These are phyloP conservation scores for Polydrusus cervinus DNA, from an alignment of 2,888 invertebrate species.

Conservation along the genomic window DNA sequence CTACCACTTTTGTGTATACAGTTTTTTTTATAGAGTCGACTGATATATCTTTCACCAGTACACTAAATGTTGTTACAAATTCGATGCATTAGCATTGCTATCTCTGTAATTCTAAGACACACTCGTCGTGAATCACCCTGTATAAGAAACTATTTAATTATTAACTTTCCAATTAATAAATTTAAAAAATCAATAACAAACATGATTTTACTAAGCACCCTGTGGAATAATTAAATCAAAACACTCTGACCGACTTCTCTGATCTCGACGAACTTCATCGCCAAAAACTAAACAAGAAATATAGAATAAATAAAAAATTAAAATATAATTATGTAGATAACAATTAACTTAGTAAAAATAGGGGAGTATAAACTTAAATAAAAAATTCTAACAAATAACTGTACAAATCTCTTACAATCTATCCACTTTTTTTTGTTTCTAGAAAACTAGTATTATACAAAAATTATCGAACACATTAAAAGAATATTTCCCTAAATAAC, in stretches of 20 bases:
- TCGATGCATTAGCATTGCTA: too few relatives aligned
- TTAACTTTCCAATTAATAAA: too few relatives aligned
- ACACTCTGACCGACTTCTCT: slow-evolving; percentile 16
- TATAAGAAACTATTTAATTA: too few relatives aligned
- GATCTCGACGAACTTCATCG: not conserved
- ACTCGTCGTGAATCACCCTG: too few relatives aligned
- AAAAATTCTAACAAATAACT: slow-evolving; percentile 56
- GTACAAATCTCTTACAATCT: slow-evolving; percentile 34
- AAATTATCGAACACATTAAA: slow-evolving; percentile 5
- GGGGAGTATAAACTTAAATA: slow-evolving; percentile 62
- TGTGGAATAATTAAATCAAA: slow-evolving; percentile 8
- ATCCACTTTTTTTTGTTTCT: slow-evolving; percentile 22
- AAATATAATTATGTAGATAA: slow-evolving; percentile 62
- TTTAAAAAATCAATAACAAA: not conserved
- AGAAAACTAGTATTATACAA: slow-evolving; percentile 22
- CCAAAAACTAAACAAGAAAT: slow-evolving; percentile 53
- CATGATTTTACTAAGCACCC: not conserved
- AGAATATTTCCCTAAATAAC: not conserved
- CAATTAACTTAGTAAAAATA: slow-evolving; percentile 60
- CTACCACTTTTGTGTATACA: too few relatives aligned
- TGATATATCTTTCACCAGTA: too few relatives aligned
- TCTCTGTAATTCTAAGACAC: too few relatives aligned
- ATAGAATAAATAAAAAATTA: slow-evolving; percentile 62
- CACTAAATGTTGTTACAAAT: too few relatives aligned
- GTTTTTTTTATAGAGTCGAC: too few relatives aligned